Percentiles rank a stretch among this genome's conserved stretches.
These are phyloP conservation scores for Epistrophella euchroma DNA, from an alignment of 2,888 invertebrate species.

Conservation along the genomic window DNA sequence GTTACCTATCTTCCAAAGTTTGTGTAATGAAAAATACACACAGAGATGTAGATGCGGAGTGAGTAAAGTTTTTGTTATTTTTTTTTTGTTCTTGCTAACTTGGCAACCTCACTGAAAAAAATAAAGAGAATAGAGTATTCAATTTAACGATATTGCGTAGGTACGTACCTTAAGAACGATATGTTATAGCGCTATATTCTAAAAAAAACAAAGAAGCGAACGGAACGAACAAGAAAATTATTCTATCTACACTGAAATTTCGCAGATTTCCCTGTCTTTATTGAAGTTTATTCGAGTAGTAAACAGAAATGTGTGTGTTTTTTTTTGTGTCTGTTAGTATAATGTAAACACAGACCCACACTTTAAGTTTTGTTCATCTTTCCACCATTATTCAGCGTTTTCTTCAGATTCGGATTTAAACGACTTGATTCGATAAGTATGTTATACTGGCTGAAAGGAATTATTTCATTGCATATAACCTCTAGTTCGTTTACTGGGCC, in stretches of 20 bases:
- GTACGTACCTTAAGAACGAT: not conserved
- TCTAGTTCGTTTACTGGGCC: too few species aligned
- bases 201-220: not conserved
- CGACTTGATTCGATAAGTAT: too few species aligned
- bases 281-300: not conserved
- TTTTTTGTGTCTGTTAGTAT: not conserved
- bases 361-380: too few species aligned
- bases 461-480: too few species aligned
- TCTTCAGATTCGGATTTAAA: too few species aligned
- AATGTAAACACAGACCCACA: not conserved
- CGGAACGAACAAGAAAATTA: not conserved
- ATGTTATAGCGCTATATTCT: too few species aligned
- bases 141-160: not conserved
- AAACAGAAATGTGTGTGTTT: not conserved
- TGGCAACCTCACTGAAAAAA: not conserved
- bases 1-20: slow-evolving; percentile 7
- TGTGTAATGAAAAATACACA: slow-evolving; percentile 39
- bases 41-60: not conserved
- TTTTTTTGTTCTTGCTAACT: not conserved
- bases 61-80: slow-evolving; percentile 13
- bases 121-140: not conserved
- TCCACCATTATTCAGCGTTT: too few species aligned
- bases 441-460: too few species aligned
- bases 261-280: not conserved
- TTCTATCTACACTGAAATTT: not conserved